A percentile compares a stretch with the other conserved stretches of the same genome.
phyloP scores from a whole-genome alignment of 2,113 vertebrate genomes.

The Calidris pygmaea region DNA sequence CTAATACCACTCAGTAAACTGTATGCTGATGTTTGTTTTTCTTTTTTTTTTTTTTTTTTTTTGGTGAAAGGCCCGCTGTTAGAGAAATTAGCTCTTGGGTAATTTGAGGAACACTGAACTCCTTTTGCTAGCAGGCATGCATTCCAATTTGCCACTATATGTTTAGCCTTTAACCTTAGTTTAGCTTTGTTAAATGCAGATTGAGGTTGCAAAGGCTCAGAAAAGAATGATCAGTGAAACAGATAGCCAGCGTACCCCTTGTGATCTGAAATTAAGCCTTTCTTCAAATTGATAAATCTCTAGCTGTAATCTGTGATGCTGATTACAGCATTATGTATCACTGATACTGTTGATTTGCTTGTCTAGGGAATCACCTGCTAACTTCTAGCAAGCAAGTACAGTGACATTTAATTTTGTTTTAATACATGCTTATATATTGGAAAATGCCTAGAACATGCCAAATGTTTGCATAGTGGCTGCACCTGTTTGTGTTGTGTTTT shows the following conservation, averaged over 20 bases:
- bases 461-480: not conserved
- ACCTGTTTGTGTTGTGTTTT: not conserved
- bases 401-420: not conserved
- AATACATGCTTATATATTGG: not conserved
- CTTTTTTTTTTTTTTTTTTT: not conserved
- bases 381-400: not conserved
- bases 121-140: not conserved
- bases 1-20: not conserved
- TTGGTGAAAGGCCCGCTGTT: accelerated
- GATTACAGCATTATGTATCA: accelerated
- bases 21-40: not conserved
- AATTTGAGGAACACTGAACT: not conserved
- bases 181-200: not conserved
- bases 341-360: not conserved
- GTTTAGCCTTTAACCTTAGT: not conserved
- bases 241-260: not conserved
- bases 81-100: not conserved
- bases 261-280: not conserved
- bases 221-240: not conserved
- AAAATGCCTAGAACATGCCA: not conserved
- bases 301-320: not conserved
- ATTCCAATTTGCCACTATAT: not conserved
- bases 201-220: not conserved
- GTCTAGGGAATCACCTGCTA: not conserved
- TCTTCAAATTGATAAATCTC: not conserved